phyloP scores from a whole-genome alignment of 1,140 invertebrate species.

The Trichonephila inaurata region DNA sequence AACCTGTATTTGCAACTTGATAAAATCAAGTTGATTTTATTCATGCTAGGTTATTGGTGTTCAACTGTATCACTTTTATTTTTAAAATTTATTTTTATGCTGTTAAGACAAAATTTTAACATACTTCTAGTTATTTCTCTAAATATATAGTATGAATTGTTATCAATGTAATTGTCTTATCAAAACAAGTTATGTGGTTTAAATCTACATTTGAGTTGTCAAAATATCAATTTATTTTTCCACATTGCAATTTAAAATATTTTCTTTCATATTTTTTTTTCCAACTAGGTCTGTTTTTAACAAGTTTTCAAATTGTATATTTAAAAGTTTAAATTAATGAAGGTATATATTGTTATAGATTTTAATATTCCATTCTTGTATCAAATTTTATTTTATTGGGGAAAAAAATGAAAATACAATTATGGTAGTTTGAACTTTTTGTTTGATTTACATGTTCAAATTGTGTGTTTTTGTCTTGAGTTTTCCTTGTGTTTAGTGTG shows the following conservation, averaged over 20 bases:
- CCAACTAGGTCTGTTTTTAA: neutral
- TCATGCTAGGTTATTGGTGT: neutral
- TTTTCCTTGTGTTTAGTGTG: slow-evolving; percentile 29
- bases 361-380: slow-evolving; percentile 51
- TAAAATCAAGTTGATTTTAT: too few species aligned
- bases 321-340: slow-evolving; percentile 31
- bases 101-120: neutral
- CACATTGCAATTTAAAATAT: slow-evolving; percentile 23
- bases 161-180: neutral
- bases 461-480: slow-evolving; percentile 51
- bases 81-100: neutral
- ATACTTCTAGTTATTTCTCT: neutral
- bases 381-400: slow-evolving; percentile 40
- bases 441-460: slow-evolving; percentile 44
- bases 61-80: neutral
- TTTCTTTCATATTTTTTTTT: neutral
- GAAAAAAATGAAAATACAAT: neutral
- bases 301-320: slow-evolving; percentile 22
- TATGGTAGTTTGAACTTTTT: slow-evolving; percentile 30
- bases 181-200: neutral
- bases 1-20: too few species aligned
- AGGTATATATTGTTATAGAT: slow-evolving; percentile 49
- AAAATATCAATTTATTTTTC: slow-evolving; percentile 3
- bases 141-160: neutral
- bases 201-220: neutral